Evolutionary conservation across 2,113 vertebrate genomes (phyloP).

Genomic region (human): DNA sequence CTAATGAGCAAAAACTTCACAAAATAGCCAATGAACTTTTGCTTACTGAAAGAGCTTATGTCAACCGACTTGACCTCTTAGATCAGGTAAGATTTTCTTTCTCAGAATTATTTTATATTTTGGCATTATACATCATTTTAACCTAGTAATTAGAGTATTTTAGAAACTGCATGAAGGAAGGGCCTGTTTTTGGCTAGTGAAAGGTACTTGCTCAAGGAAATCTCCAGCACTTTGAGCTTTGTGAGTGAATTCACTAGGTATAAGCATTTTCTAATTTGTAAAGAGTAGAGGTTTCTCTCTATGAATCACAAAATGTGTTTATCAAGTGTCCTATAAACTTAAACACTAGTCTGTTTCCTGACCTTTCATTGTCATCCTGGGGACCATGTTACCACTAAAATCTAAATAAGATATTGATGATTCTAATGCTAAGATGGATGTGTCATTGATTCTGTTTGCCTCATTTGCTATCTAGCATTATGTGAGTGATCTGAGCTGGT

Average conservation of each 20-base stretch:
- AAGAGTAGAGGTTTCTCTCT: neutral
- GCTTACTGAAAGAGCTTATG: slow-evolving; percentile 96
- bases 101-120: slow-evolving; percentile 28
- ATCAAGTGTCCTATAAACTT: neutral
- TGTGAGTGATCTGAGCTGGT: neutral
- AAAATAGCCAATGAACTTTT: slow-evolving; percentile 97
- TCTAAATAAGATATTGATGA: neutral
- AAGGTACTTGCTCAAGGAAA: slow-evolving; percentile 66
- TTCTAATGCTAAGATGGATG: neutral
- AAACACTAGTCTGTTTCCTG: neutral
- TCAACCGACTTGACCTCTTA: slow-evolving; percentile 92
- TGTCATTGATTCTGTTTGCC: neutral
- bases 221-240: neutral
- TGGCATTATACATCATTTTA: neutral
- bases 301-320: neutral
- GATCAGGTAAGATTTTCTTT: slow-evolving; percentile 81
- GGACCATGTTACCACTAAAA: neutral
- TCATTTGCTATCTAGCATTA: neutral
- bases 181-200: neutral
- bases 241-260: neutral
- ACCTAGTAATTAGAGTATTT: neutral
- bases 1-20: slow-evolving; percentile 95
- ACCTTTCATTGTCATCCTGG: neutral
- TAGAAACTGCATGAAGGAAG: neutral
- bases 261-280: neutral